These are phyloP conservation scores for Onychorhynchus coronatus DNA, from an alignment of 2,113 vertebrate genomes.

Conservation along the genomic window DNA sequence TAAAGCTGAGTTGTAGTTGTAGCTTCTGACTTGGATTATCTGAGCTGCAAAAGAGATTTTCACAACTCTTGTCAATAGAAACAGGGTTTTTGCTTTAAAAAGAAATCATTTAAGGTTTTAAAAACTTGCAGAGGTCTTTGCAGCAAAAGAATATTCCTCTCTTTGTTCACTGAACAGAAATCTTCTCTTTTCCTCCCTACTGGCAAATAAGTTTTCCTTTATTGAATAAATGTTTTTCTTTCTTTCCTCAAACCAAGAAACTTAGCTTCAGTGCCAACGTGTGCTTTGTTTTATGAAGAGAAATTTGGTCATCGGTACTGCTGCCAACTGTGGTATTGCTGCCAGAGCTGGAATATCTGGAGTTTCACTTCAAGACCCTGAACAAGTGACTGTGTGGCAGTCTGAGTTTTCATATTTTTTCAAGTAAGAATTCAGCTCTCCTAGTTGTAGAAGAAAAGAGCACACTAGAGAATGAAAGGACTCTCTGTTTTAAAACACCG, in stretches of 20 bases:
- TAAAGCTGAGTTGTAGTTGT: neutral
- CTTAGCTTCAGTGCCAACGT: neutral
- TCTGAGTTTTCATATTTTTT: neutral
- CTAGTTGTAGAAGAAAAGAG: neutral
- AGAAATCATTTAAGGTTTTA: neutral
- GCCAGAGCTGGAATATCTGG: neutral
- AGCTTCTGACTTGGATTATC: neutral
- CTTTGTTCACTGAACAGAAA: neutral
- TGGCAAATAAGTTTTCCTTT: neutral
- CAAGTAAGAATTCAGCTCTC: neutral
- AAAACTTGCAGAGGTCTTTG: neutral
- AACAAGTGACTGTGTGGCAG: neutral
- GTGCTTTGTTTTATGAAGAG: slow-evolving; percentile 4
- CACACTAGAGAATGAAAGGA: neutral
- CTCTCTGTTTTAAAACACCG: neutral
- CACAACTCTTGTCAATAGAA: neutral
- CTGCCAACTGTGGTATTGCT: neutral
- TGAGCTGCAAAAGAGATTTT: neutral
- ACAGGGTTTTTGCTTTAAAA: neutral
- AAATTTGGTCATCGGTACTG: neutral
- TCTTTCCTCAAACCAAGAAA: neutral
- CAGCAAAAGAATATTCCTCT: neutral
- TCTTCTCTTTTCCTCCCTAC: neutral
- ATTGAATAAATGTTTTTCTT: neutral
- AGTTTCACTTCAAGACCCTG: neutral